These are phyloP conservation scores for Proisotoma minuta DNA, from an alignment of 2,888 invertebrate genomes.

Conservation along the genomic window DNA sequence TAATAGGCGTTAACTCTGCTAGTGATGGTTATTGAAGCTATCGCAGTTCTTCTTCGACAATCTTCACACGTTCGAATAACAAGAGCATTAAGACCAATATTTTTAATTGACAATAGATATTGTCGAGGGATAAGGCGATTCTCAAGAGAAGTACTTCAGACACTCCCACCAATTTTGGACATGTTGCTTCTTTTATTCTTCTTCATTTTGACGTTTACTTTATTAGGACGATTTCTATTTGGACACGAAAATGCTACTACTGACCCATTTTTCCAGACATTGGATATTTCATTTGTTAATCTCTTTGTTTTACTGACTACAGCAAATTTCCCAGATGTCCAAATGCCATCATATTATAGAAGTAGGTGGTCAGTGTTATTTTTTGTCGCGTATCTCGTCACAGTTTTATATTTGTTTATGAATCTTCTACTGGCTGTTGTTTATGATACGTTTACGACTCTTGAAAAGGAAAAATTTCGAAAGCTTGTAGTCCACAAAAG, in stretches of 20 bases:
- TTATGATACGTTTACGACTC: conserved; percentile 80
- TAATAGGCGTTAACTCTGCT: conserved; percentile 65
- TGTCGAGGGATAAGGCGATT: conserved; percentile 67
- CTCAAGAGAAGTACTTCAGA: conserved; percentile 59
- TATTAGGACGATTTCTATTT: conserved; percentile 77
- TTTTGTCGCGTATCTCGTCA: conserved; percentile 78
- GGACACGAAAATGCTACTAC: conserved; percentile 59
- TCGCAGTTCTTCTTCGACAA: conserved; percentile 72
- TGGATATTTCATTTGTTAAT: conserved; percentile 78
- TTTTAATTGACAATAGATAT: conserved; percentile 78
- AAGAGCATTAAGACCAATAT: conserved; percentile 80
- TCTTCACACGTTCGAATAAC: conserved; percentile 81
- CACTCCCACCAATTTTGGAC: conserved; percentile 79
- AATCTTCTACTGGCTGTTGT: conserved; percentile 87
- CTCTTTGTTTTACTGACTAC: conserved; percentile 85
- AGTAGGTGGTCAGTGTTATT: conserved; percentile 79
- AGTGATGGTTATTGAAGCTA: conserved; percentile 77
- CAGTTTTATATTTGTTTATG: conserved; percentile 80
- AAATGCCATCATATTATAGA: conserved; percentile 82
- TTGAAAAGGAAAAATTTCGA: conserved; percentile 78
- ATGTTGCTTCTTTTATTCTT: conserved; percentile 79
- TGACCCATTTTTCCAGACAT: conserved; percentile 71
- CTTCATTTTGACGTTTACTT: conserved; percentile 75
- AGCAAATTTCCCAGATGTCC: conserved; percentile 86
- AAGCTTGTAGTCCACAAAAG: conserved; percentile 75